Percentiles rank a stretch among this genome's conserved stretches.
These are phyloP conservation scores for Calidris pugnax DNA, from an alignment of 2,113 vertebrate species.

Conservation along the genomic window DNA sequence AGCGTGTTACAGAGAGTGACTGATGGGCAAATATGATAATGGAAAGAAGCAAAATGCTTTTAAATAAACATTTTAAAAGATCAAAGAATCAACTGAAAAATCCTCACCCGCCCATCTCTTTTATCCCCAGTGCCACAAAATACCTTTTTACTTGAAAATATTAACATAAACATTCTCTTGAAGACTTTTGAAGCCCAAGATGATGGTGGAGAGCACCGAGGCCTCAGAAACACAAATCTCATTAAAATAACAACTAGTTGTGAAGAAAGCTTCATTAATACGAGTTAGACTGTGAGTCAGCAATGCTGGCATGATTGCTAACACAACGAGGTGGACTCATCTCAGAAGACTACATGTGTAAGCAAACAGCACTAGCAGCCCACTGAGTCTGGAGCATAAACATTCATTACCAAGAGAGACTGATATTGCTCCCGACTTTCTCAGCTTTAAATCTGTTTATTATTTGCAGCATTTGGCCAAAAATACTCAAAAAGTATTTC, in stretches of 20 bases:
- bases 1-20: neutral
- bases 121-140: neutral
- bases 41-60: neutral
- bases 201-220: neutral
- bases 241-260: neutral
- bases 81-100: neutral
- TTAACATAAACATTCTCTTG: neutral
- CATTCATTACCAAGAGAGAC: neutral
- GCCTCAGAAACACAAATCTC: neutral
- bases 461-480: neutral
- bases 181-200: neutral
- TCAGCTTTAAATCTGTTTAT: neutral
- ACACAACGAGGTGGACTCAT: neutral
- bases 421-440: neutral
- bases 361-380: neutral
- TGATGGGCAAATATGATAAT: neutral
- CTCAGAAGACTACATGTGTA: neutral
- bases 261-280: neutral
- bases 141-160: neutral
- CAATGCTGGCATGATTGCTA: neutral
- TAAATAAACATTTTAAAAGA: neutral
- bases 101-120: neutral
- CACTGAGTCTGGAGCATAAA: neutral
- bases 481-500: neutral
- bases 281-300: neutral